Conservation (phyloP, 2,113 vertebrate species). For the Callaeas wilsoni region DNA sequence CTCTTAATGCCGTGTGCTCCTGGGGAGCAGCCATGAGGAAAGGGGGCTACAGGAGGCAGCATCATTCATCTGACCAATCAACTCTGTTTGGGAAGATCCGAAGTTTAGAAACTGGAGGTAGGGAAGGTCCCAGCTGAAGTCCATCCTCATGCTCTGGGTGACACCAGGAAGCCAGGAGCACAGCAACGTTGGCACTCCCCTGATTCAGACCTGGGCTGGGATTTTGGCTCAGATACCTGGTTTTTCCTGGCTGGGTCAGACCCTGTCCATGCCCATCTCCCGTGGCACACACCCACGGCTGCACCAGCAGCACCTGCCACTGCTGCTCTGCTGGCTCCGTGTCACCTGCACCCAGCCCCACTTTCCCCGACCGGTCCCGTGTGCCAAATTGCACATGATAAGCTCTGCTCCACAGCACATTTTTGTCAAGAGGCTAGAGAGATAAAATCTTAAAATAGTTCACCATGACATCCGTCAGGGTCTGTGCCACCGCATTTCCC, state of each 20-base stretch:
- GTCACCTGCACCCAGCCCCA: not conserved
- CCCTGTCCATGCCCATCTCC: not conserved
- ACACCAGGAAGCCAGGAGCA: not conserved
- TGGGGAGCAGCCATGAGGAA: not conserved
- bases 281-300: fast-evolving
- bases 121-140: not conserved
- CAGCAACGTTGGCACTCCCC: not conserved
- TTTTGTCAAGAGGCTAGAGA: conserved; percentile 16
- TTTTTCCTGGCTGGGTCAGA: not conserved
- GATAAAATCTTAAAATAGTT: conserved; percentile 56
- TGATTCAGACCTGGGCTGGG: not conserved
- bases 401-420: not conserved
- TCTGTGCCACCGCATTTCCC: not conserved
- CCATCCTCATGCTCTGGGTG: not conserved
- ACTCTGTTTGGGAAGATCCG: not conserved
- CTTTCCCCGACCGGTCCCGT: fast-evolving
- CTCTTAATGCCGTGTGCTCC: not conserved
- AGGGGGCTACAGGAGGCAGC: not conserved
- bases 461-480: not conserved
- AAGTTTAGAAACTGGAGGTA: not conserved
- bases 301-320: fast-evolving
- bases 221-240: not conserved
- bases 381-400: not conserved
- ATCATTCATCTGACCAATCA: not conserved
- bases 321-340: fast-evolving